A percentile compares a stretch with the other conserved stretches of the same genome.
Evolutionary conservation across 2,888 invertebrate species (phyloP).

Genomic region (Cantharis lateralis): DNA sequence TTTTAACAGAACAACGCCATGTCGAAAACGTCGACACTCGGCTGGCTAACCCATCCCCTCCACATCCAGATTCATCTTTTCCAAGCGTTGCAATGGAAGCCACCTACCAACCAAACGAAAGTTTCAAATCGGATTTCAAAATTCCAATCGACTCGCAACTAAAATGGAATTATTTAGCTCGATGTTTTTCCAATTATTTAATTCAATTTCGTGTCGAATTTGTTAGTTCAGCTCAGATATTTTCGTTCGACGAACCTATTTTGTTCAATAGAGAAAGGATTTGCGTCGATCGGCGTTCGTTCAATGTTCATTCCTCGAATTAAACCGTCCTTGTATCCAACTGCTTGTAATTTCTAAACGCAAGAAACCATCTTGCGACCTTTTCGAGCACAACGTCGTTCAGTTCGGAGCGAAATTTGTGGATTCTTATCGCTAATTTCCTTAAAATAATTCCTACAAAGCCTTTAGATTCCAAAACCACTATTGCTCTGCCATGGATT

Average conservation of each 20-base stretch:
- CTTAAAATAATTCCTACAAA: not conserved
- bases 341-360: not conserved
- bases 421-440: not conserved
- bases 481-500: not conserved
- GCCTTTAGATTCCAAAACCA: not conserved
- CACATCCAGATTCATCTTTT: conserved; percentile 19
- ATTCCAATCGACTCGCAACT: not conserved
- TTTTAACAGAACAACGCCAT: conserved; percentile 24
- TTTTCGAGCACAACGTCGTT: not conserved
- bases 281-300: not conserved
- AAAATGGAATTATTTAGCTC: not conserved
- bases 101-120: conserved; percentile 3
- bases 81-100: conserved; percentile 23
- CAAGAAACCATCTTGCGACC: not conserved
- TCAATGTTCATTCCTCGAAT: not conserved
- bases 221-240: not conserved
- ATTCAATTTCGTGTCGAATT: not conserved
- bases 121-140: not conserved
- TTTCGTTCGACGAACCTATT: not conserved
- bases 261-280: not conserved
- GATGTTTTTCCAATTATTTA: not conserved
- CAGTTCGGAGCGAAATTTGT: not conserved
- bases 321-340: not conserved
- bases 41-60: conserved; percentile 19
- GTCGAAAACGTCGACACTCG: conserved; percentile 15